These are phyloP conservation scores for Lepidonotus clava DNA, from an alignment of 2,888 invertebrate genomes.

Conservation along the genomic window DNA sequence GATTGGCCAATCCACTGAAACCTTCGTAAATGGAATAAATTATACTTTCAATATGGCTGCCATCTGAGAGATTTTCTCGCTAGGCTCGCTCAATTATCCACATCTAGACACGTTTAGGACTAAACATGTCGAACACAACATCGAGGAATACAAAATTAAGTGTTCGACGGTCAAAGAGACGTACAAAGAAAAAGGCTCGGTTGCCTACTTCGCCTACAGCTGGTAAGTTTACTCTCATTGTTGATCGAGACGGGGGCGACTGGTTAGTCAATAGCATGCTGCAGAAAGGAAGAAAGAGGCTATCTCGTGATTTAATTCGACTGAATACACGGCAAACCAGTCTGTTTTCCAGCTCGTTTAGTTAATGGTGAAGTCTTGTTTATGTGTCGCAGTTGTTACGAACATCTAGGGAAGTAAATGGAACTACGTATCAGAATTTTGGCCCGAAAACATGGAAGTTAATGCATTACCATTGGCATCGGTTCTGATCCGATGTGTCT, in stretches of 20 bases:
- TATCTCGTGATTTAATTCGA: constrained; percentile 20
- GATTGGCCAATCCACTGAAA: constrained; percentile 54
- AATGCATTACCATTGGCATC: not conserved
- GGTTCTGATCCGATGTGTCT: too few relatives aligned
- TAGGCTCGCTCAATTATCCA: constrained; percentile 22
- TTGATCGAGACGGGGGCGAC: constrained; percentile 42
- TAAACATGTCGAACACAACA: constrained; percentile 59
- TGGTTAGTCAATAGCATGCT: constrained; percentile 28
- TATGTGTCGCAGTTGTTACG: too few relatives aligned
- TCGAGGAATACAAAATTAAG: constrained; percentile 55
- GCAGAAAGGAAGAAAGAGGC: not conserved
- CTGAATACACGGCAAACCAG: too few relatives aligned
- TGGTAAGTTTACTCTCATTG: constrained; percentile 37
- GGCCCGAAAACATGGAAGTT: too few relatives aligned
- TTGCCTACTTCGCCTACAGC: constrained; percentile 53
- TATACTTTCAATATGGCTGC: constrained; percentile 63
- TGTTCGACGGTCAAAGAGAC: constrained; percentile 58
- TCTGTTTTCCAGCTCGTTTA: too few relatives aligned
- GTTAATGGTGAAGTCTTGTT: too few relatives aligned
- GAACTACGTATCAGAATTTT: too few relatives aligned
- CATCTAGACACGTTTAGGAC: constrained; percentile 8
- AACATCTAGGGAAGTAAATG: too few relatives aligned
- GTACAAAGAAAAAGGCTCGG: constrained; percentile 52
- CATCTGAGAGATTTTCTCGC: constrained; percentile 51
- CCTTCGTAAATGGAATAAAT: constrained; percentile 61